A percentile compares a stretch with the other conserved stretches of the same genome.
phyloP scores from a whole-genome alignment of 64 coral and sea anemone species.

The Pachyseris speciosa region DNA sequence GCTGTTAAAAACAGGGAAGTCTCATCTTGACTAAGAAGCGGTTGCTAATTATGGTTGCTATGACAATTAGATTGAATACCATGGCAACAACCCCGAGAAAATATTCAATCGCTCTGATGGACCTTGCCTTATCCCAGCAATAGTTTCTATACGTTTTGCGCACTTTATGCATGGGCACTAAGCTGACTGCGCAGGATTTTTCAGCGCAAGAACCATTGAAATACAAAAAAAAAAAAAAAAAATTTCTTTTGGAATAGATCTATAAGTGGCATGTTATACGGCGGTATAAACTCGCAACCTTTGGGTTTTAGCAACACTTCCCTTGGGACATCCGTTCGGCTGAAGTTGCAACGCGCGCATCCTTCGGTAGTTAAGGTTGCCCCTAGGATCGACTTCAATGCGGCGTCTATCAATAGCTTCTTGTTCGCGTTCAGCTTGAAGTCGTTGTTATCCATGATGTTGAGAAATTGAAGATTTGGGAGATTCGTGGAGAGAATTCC shows the following conservation, averaged over 20 bases:
- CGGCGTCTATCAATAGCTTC: neutral
- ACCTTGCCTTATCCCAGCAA: constrained; percentile 32
- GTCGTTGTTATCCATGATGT: constrained; percentile 11
- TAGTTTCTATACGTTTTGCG: constrained; percentile 8
- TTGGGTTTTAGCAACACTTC: neutral
- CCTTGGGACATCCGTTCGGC: constrained; percentile 11
- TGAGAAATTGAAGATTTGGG: constrained; percentile 2
- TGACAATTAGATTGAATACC: constrained; percentile 33
- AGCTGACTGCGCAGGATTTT: neutral
- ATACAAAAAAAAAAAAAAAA: no score
- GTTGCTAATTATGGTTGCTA: constrained; percentile 15
- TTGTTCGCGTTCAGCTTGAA: neutral
- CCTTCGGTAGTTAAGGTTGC: neutral
- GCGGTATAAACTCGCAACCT: constrained; percentile 1
- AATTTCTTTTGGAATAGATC: constrained; percentile 13
- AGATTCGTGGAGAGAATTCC: neutral
- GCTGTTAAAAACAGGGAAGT: constrained; percentile 20
- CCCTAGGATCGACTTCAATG: neutral
- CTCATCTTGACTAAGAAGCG: neutral
- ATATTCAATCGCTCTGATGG: neutral
- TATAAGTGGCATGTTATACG: neutral
- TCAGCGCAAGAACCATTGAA: constrained; percentile 15
- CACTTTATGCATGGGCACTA: neutral
- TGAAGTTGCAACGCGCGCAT: constrained; percentile 14
- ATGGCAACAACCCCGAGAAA: constrained; percentile 14